Evolutionary conservation across 2,113 vertebrate species (phyloP), one percentile per base, ranked within the genome.

Genomic region (Nothocercus nigrocapillus): DNA sequence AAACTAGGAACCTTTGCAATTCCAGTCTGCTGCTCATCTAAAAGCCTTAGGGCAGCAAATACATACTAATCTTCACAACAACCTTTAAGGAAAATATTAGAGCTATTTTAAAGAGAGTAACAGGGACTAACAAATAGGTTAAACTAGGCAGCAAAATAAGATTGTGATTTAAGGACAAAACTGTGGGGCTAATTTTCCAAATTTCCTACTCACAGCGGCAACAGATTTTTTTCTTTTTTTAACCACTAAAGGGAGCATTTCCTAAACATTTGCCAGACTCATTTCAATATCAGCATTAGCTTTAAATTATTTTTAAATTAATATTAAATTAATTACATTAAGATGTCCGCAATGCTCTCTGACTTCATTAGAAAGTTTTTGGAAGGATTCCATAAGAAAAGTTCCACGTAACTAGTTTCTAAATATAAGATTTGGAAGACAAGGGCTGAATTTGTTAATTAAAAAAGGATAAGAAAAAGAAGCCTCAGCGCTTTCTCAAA

Each of bases 1-100:
- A 76, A 95, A 42, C 32, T 10, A 80, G 82, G 77, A 88, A 92
- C 76, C 73, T 94, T 87, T 92, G 47, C 69, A 76, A 82, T 93
- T 93, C 66, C 13, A 62, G 78, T 85, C 76, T 54, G 30, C 66
- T 86, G 69, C 75, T 87, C 12, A 66, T 54, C 83, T 89, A 49
- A 82, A 89, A 80, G n/a, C n/a, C 74, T 92, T 40, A 54, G 78
- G 58, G 53, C 51, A 78, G 10, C 66, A 63, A 22, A 49, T 3
- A 11, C 6, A 15, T 49, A 21, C 34, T 69, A 79, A 9, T 45
- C 69, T 69, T 73, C 80, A 94, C 73, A 82, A 78, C 13, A 88
- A 32, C 36, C 80, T 82, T 27, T 32, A 76, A 22, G 5, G 87
- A 45, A 77, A 20, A 82, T 22, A 42, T 36, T 85, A 80, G 87